Evolutionary conservation across 2,113 vertebrate species (phyloP), one percentile per base, ranked within the genome.

Genomic region (Ardeotis arabs): DNA sequence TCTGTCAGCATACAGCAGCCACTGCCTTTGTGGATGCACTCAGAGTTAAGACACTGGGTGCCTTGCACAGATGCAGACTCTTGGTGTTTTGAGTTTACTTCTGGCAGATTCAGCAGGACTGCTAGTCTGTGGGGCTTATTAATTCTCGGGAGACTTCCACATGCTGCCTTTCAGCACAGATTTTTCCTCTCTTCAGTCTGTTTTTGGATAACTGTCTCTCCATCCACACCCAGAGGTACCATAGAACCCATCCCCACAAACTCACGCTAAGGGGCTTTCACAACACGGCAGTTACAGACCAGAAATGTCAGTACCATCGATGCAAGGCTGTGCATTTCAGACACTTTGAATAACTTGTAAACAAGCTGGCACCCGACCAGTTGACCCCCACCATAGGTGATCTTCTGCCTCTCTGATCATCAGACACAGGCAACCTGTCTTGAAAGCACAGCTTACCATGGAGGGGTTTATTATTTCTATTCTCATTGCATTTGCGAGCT

Each of bases 361-460:
- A 49, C n/a, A 73, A 60, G 41, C 41, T 44, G 41, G 41, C 47
- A 49, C 22, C 44, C 55, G 6, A 14, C 31, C 52, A 14, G 47
- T 6, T 47, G 39, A 7, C 19, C 44, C 39, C 25, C 52, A 39
- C 15, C 28, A 28, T 8, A 66, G 50, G 15, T 55, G 31, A 25
- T n/a, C 12, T 37, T 12, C 79, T 66, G 4, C n/a, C 39, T 50
- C 28, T 49, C 50, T 28, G 12, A 56, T 31, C 21, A 35, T 8
- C n/a, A 25, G 19, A 9, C 21, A 25, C 11, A 60, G 56, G 33
- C 0, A 0, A 28, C 12, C 7, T 37, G 2, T 7, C 10, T 19
- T 37, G 29, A 67, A 72, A 67, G 23, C 13, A 14, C 0, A 0
- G 10, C 37, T n/a, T 35, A 33, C n/a, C 31, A 13, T 1, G 9